Evolutionary conservation across 2,888 invertebrate genomes (phyloP).

Genomic region (Parnassius orleans): DNA sequence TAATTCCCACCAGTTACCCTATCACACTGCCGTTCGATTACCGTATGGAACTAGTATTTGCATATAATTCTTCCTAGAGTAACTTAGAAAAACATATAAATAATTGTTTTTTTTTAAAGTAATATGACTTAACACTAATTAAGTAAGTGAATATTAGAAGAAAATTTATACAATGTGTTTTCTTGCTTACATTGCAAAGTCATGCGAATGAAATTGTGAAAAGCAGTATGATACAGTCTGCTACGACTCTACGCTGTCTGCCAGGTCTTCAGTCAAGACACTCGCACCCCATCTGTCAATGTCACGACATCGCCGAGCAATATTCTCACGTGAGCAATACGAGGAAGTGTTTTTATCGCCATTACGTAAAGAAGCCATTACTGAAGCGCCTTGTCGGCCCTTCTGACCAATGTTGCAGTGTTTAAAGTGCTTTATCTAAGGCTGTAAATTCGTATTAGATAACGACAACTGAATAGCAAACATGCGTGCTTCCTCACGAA

Average conservation of each 20-base stretch:
- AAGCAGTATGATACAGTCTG: background rate
- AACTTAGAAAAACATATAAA: too few relatives aligned
- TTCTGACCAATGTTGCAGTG: conserved; percentile 46
- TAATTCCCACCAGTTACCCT: too few relatives aligned
- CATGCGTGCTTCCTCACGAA: conserved; percentile 60
- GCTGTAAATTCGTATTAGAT: conserved; percentile 70
- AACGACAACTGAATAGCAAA: conserved; percentile 58
- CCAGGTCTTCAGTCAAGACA: conserved; percentile 40
- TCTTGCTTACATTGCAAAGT: background rate
- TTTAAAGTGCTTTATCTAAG: conserved; percentile 54
- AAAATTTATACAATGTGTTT: too few relatives aligned
- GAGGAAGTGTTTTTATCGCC: conserved; percentile 66
- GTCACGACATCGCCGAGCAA: conserved; percentile 51
- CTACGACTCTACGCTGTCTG: conserved; percentile 23
- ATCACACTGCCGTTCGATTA: too few relatives aligned
- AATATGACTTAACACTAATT: too few relatives aligned
- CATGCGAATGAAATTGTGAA: background rate
- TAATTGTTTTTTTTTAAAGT: too few relatives aligned
- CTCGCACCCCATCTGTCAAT: conserved; percentile 58
- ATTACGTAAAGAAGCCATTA: conserved; percentile 64
- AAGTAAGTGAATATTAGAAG: too few relatives aligned
- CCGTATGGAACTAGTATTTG: too few relatives aligned
- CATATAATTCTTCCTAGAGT: too few relatives aligned
- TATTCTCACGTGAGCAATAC: conserved; percentile 62
- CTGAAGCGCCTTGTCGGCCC: conserved; percentile 47